Conservation (phyloP, 2,797 vertebrate genomes). For the Potorous gilbertii region DNA sequence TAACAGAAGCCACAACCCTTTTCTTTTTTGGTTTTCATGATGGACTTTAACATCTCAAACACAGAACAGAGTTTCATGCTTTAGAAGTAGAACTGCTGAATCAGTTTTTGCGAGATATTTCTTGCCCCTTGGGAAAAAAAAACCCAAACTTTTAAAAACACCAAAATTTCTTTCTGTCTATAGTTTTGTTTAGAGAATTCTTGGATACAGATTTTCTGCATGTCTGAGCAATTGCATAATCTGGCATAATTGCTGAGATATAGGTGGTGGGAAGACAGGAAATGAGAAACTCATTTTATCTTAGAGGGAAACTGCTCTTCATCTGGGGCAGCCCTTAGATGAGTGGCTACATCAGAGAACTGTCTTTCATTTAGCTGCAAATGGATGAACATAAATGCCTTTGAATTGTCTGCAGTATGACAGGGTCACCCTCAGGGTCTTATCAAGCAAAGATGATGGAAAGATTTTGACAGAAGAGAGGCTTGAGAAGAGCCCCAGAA, state of each 20-base stretch:
- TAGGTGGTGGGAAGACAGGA: not conserved
- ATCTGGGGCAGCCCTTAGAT: not conserved
- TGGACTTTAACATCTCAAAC: not conserved
- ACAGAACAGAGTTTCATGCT: slow-evolving; percentile 33
- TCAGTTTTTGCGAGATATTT: slow-evolving; percentile 69
- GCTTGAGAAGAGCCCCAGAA: not conserved
- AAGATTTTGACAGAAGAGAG: not conserved
- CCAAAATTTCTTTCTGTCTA: slow-evolving; percentile 72
- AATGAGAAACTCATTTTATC: not conserved
- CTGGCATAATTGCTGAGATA: slow-evolving; percentile 40
- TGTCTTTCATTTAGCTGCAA: not conserved
- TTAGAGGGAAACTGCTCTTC: not conserved
- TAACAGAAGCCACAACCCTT: not conserved
- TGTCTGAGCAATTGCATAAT: slow-evolving; percentile 46
- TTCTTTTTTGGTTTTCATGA: not conserved
- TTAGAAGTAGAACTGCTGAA: slow-evolving; percentile 71
- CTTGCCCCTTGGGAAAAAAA: slow-evolving; percentile 44
- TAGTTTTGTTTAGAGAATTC: slow-evolving; percentile 56
- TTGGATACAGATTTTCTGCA: slow-evolving; percentile 55
- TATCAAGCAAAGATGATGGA: not conserved
- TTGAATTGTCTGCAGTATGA: not conserved
- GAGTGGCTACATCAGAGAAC: not conserved
- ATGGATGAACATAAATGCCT: not conserved
- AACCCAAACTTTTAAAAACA: slow-evolving; percentile 77
- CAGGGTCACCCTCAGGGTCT: not conserved